Conservation (phyloP, 2,113 vertebrate species). For the Girardinichthys multiradiatus region DNA sequence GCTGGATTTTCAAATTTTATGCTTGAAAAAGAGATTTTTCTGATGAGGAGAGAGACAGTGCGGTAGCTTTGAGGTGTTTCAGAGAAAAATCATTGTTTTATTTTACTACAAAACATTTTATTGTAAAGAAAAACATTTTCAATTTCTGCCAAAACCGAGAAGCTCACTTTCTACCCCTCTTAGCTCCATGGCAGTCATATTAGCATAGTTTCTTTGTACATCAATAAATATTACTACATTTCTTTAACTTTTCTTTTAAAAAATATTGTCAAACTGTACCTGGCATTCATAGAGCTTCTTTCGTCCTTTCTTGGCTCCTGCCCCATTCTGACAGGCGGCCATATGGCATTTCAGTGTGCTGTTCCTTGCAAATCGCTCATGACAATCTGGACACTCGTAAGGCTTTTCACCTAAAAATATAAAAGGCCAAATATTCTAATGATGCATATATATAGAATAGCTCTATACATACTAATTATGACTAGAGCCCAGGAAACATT, state of each 20-base stretch:
- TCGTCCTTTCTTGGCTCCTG: conserved; percentile 96
- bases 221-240: not conserved
- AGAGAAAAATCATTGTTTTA: too few relatives aligned
- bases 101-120: not conserved
- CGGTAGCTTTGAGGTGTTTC: too few relatives aligned
- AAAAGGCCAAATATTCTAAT: not conserved
- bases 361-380: conserved; percentile 95
- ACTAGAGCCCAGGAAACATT: not conserved
- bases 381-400: conserved; percentile 97
- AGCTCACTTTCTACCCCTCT: too few relatives aligned
- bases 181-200: too few relatives aligned
- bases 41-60: too few relatives aligned
- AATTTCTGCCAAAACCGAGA: too few relatives aligned
- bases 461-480: not conserved
- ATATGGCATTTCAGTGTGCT: conserved; percentile 97
- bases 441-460: not conserved
- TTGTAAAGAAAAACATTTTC: not conserved
- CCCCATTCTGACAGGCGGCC: conserved; percentile 94
- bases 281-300: conserved; percentile 99
- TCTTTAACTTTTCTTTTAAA: too few relatives aligned
- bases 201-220: not conserved
- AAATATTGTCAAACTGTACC: conserved; percentile 74
- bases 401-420: conserved; percentile 92
- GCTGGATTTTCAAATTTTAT: too few relatives aligned
- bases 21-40: too few relatives aligned